These are phyloP conservation scores for Drosophila paramelanica DNA, from an alignment of 2,888 invertebrate species.

Conservation along the genomic window DNA sequence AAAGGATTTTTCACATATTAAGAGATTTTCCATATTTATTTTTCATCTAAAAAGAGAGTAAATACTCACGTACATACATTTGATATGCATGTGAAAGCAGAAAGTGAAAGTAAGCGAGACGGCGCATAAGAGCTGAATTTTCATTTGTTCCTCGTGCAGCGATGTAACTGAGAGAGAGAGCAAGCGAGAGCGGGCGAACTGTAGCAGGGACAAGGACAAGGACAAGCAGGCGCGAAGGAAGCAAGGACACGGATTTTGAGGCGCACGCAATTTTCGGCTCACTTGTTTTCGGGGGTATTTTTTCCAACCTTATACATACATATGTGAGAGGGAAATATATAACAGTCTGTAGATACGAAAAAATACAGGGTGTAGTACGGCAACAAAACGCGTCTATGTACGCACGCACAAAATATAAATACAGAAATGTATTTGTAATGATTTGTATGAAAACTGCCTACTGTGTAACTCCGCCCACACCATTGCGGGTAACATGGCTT, in stretches of 20 bases:
- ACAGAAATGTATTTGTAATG: neutral
- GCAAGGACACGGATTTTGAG: slow-evolving; percentile 15
- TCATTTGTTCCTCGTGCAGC: slow-evolving; percentile 69
- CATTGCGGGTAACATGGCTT: neutral
- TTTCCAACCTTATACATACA: neutral
- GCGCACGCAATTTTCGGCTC: slow-evolving; percentile 60
- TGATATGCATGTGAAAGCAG: slow-evolving; percentile 27
- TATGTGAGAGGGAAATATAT: neutral
- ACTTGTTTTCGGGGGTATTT: slow-evolving; percentile 37
- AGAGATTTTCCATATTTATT: neutral
- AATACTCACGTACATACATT: slow-evolving; percentile 3
- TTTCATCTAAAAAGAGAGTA: neutral
- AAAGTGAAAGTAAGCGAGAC: slow-evolving; percentile 75
- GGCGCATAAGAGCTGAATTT: slow-evolving; percentile 60
- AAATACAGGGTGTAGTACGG: slow-evolving; percentile 5
- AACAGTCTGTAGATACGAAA: neutral
- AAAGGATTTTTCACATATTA: neutral
- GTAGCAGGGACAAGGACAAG: slow-evolving; percentile 17
- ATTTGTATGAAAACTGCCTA: neutral
- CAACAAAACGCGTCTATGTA: neutral
- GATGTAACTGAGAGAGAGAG: neutral
- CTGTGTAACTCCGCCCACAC: slow-evolving; percentile 26
- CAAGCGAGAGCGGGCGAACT: neutral
- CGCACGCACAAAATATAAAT: neutral
- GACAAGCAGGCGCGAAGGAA: neutral